These are phyloP conservation scores for Andrena bicolor DNA, from an alignment of 2,888 invertebrate species.

Conservation along the genomic window DNA sequence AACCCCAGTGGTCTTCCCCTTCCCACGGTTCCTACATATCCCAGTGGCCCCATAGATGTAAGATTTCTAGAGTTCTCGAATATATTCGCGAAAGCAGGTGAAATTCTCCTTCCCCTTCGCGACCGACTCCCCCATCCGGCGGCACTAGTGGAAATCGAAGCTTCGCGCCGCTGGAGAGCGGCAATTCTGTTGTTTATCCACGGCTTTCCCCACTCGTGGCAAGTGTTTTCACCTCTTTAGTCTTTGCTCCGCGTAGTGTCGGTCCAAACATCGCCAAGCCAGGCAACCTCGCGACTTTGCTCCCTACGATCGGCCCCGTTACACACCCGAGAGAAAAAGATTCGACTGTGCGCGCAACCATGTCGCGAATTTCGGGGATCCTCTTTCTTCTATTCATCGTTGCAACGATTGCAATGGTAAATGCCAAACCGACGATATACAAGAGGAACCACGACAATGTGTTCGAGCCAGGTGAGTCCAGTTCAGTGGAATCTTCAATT, in stretches of 20 bases:
- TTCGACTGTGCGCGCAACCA: slow-evolving; percentile 9
- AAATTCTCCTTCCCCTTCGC: not conserved
- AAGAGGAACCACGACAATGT: slow-evolving; percentile 81
- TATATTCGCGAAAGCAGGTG: not conserved
- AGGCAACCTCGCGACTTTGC: slow-evolving; percentile 47
- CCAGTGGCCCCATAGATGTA: too few relatives aligned
- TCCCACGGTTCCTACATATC: too few relatives aligned
- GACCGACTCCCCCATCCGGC: not conserved
- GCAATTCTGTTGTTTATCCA: slow-evolving; percentile 63
- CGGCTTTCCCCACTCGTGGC: slow-evolving; percentile 75
- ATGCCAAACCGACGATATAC: slow-evolving; percentile 80
- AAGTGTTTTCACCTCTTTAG: slow-evolving; percentile 72
- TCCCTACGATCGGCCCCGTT: slow-evolving; percentile 13
- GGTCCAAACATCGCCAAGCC: slow-evolving; percentile 62
- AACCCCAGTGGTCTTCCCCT: too few relatives aligned
- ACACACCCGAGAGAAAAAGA: not conserved
- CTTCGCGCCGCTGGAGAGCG: slow-evolving; percentile 35
- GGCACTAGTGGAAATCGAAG: slow-evolving; percentile 21
- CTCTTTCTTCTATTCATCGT: slow-evolving; percentile 63
- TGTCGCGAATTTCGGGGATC: slow-evolving; percentile 42
- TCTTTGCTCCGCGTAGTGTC: slow-evolving; percentile 59
- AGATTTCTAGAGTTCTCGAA: too few relatives aligned
- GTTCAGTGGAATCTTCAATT: not conserved
- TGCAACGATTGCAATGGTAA: slow-evolving; percentile 45
- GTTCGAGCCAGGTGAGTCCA: slow-evolving; percentile 79